Percentiles rank a stretch among this genome's conserved stretches.
Conservation (phyloP, 2,888 invertebrate genomes). For the Oscheius myriophilus region DNA sequence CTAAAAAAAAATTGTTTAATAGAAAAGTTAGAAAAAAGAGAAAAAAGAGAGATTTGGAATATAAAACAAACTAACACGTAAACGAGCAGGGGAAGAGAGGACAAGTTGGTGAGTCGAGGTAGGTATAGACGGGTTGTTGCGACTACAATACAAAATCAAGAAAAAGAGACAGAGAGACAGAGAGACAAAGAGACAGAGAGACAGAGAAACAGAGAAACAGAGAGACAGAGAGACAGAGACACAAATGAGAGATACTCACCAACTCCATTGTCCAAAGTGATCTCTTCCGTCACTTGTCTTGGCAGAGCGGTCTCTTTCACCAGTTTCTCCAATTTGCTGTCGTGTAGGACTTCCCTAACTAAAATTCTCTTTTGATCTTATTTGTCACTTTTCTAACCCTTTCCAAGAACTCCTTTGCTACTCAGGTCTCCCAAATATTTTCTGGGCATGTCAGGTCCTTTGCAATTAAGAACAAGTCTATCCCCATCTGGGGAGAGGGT, state of each 20-base stretch:
- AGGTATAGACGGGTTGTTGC: constrained; percentile 10
- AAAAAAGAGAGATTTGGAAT: too few species aligned
- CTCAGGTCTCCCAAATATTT: constrained; percentile 11
- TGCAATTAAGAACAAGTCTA: constrained; percentile 17
- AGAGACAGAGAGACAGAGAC: too few species aligned
- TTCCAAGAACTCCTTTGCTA: neutral
- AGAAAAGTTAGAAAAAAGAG: too few species aligned
- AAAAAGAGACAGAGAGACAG: neutral
- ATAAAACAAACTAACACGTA: too few species aligned
- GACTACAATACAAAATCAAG: neutral
- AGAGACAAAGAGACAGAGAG: neutral
- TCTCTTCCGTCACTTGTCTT: constrained; percentile 86
- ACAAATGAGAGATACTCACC: constrained; percentile 65
- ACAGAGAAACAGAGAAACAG: neutral
- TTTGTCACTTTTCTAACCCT: neutral
- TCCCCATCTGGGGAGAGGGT: constrained; percentile 18
- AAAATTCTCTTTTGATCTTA: neutral
- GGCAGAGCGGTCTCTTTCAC: constrained; percentile 75
- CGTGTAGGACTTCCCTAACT: constrained; percentile 23
- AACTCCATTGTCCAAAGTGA: constrained; percentile 88
- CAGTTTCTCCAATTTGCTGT: constrained; percentile 9
- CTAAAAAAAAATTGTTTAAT: too few species aligned
- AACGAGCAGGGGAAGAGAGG: constrained; percentile 84
- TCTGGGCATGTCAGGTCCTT: neutral
- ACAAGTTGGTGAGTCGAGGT: constrained; percentile 76